These are phyloP conservation scores for Enteromius mattozi DNA, from an alignment of 2,797 vertebrate genomes.

Conservation along the genomic window DNA sequence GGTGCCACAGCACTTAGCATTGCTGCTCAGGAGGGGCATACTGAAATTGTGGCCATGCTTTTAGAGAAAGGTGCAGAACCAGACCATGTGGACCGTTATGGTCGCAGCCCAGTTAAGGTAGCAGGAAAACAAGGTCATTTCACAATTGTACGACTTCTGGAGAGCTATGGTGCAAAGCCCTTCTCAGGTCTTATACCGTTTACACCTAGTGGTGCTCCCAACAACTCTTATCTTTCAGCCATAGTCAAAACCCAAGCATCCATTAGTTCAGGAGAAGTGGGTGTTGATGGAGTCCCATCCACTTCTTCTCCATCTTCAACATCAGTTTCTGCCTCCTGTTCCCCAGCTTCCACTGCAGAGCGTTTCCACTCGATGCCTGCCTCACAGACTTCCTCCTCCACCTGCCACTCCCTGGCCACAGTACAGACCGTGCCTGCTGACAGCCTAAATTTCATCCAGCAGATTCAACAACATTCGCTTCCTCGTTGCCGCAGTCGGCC, in stretches of 20 bases:
- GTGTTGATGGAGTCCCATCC: conserved; percentile 49
- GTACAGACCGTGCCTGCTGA: conserved; percentile 81
- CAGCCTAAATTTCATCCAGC: conserved; percentile 81
- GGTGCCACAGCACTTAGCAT: conserved; percentile 83
- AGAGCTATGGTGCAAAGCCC: conserved; percentile 77
- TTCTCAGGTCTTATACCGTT: conserved; percentile 68
- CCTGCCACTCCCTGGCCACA: conserved; percentile 80
- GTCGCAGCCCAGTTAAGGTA: conserved; percentile 79
- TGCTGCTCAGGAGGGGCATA: conserved; percentile 81
- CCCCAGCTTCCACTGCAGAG: conserved; percentile 78
- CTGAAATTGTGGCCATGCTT: conserved; percentile 76
- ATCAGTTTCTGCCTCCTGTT: conserved; percentile 73
- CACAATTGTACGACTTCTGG: conserved; percentile 77
- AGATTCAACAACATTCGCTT: conserved; percentile 83
- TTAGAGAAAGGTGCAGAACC: conserved; percentile 80
- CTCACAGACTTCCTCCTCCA: conserved; percentile 77
- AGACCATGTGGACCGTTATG: conserved; percentile 77
- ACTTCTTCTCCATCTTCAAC: conserved; percentile 68
- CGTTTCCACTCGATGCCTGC: conserved; percentile 79
- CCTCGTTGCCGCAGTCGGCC: conserved; percentile 80
- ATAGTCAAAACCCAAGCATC: conserved; percentile 63
- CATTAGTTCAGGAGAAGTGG: conserved; percentile 55
- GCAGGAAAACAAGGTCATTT: conserved; percentile 78
- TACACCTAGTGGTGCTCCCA: conserved; percentile 56
- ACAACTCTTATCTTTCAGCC: conserved; percentile 66